Evolutionary conservation across 2,113 vertebrate species (phyloP), one percentile per base, ranked within the genome.

Genomic region (Pteronura brasiliensis): DNA sequence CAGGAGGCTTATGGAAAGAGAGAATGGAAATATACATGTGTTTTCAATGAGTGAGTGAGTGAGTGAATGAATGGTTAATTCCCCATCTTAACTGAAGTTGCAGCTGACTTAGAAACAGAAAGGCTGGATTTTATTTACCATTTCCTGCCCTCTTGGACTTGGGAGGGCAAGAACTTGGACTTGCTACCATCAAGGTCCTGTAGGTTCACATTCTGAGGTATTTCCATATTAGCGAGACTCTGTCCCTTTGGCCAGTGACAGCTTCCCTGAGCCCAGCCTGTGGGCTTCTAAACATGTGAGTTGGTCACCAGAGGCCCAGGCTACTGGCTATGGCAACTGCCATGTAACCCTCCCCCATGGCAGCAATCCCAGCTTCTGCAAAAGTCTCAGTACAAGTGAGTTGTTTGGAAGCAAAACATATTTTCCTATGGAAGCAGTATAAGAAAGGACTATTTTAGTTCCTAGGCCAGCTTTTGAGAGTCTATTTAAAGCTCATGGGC

Each of bases 281-380:
- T 23, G 55, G 89, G 76, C 89, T 85, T 72, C 82, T 86, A 65
- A 91, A 65, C 6, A 1, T 21, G 27, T 87, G 87, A 34, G 80
- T 14, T 95, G 84, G 61, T 92, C 96, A 95, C 90, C 57, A 88
- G 94, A 87, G 63, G 69, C 31, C 39, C 23, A 6, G 52, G 74
- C 83, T 42, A n/a, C 59, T 29, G 44, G 15, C n/a, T 29, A 65
- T 84, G 65, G 88, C 44, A 85, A 92, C 42, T 12, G 6, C 69
- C 94, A 90, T 42, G 8, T 52, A 76, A 93, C 44, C 67, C n/a
- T 27, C 27, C 17, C 47, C 83, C 25, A 55, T 0, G 21, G 67
- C 74, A 95, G 34, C 57, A 74, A n/a, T 59, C 91, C 42, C 84
- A 87, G 34, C 67, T 96, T 97, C 95, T 83, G 88, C 94, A 96